phyloP scores from a whole-genome alignment of 2,888 invertebrate species.

The Magallana nippona region DNA sequence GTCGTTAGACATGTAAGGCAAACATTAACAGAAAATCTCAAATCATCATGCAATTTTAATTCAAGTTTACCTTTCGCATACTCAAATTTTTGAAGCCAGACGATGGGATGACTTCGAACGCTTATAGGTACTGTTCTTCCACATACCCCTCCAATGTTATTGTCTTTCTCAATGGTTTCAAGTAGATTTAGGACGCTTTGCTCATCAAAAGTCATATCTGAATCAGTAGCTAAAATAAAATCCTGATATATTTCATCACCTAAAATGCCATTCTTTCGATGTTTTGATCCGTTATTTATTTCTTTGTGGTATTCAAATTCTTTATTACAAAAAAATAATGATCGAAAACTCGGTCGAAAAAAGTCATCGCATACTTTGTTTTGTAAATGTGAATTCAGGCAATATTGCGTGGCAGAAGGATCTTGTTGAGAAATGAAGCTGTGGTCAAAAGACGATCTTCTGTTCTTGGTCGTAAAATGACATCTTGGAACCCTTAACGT shows the following conservation, averaged over 20 bases:
- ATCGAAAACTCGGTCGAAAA: neutral
- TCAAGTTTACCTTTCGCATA: slow-evolving; percentile 65
- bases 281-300: neutral
- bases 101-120: slow-evolving; percentile 60
- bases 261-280: neutral
- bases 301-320: slow-evolving; percentile 1
- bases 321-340: neutral
- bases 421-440: neutral
- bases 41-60: too few species aligned
- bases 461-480: neutral
- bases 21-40: too few species aligned
- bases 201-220: slow-evolving; percentile 67
- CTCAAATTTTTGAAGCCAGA: slow-evolving; percentile 69
- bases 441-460: slow-evolving; percentile 13
- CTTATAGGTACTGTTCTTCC: slow-evolving; percentile 65
- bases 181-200: slow-evolving; percentile 59
- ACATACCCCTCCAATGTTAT: slow-evolving; percentile 62
- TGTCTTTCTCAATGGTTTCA: slow-evolving; percentile 57
- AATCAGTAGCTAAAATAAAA: slow-evolving; percentile 66
- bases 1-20: too few species aligned
- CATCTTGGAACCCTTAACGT: neutral
- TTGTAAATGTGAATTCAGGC: neutral
- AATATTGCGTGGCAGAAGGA: neutral
- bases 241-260: slow-evolving; percentile 49
- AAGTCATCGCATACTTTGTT: neutral